Evolutionary conservation across 2,113 vertebrate species (phyloP).

Genomic region (Poeciliopsis retropinna): DNA sequence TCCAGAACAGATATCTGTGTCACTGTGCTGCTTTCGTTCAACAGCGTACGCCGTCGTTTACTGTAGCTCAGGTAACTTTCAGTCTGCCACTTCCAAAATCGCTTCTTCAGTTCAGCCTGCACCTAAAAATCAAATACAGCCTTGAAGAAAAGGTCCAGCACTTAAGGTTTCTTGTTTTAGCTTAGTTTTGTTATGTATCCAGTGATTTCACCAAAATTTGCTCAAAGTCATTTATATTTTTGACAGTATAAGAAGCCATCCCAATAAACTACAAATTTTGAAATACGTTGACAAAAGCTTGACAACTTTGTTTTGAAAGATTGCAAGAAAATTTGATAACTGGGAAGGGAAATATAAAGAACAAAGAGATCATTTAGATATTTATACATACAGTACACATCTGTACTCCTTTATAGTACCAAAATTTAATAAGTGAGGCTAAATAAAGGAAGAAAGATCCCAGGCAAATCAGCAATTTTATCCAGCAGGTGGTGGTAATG

Average conservation of each 20-base stretch:
- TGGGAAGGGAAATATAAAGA: too few relatives aligned
- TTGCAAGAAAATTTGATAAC: too few relatives aligned
- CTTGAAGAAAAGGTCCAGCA: not conserved
- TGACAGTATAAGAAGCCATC: too few relatives aligned
- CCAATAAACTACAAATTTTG: too few relatives aligned
- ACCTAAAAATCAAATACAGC: constrained; percentile 64
- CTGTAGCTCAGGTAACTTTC: constrained; percentile 78
- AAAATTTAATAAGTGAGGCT: not conserved
- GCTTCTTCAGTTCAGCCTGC: constrained; percentile 82
- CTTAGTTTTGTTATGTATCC: too few relatives aligned
- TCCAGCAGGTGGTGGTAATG: not conserved
- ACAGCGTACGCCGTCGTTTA: constrained; percentile 70
- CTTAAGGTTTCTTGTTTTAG: not conserved
- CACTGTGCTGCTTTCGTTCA: constrained; percentile 81
- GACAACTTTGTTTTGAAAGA: too few relatives aligned
- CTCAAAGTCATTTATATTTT: too few relatives aligned
- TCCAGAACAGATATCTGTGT: constrained; percentile 84
- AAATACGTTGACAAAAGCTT: too few relatives aligned
- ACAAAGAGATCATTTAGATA: too few relatives aligned
- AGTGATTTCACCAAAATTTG: too few relatives aligned
- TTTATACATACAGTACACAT: not conserved
- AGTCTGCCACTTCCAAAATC: constrained; percentile 79
- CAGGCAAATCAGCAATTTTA: not conserved
- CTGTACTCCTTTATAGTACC: not conserved
- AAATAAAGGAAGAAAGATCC: not conserved